Conservation (phyloP, 2,113 vertebrate genomes). For the Tauraco erythrolophus region DNA sequence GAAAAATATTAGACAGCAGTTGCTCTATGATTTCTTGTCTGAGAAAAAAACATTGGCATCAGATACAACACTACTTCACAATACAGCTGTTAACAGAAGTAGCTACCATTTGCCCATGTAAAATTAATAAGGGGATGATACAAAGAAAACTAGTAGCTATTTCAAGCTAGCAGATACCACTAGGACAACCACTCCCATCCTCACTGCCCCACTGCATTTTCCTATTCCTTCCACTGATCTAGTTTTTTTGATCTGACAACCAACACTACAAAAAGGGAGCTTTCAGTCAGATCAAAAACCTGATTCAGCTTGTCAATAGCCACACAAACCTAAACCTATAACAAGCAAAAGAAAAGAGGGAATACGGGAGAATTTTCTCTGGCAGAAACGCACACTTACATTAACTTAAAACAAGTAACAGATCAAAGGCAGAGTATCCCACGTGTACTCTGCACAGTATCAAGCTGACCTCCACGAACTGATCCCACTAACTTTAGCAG, state of each 20-base stretch:
- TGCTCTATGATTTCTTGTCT: constrained; percentile 98
- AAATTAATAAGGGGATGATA: neutral
- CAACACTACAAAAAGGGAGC: neutral
- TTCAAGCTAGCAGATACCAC: neutral
- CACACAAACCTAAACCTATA: neutral
- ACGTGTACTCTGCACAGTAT: neutral
- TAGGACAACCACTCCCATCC: neutral
- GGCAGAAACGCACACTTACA: neutral
- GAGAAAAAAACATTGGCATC: constrained; percentile 37
- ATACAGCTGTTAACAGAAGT: neutral
- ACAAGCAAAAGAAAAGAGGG: neutral
- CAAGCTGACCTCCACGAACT: neutral
- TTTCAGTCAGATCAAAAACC: neutral
- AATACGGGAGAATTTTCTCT: neutral
- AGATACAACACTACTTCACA: neutral
- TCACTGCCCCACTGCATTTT: neutral
- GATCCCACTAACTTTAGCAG: neutral
- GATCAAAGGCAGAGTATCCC: neutral
- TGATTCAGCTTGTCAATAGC: neutral
- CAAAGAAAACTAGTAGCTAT: neutral
- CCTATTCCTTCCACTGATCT: neutral
- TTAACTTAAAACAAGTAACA: neutral
- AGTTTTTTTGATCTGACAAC: neutral
- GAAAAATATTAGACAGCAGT: constrained; percentile 93
- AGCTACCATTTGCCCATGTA: neutral